A percentile compares a stretch with the other conserved stretches of the same genome.
Evolutionary conservation across 2,888 invertebrate genomes (phyloP).

Genomic region (Punctoribates punctum): DNA sequence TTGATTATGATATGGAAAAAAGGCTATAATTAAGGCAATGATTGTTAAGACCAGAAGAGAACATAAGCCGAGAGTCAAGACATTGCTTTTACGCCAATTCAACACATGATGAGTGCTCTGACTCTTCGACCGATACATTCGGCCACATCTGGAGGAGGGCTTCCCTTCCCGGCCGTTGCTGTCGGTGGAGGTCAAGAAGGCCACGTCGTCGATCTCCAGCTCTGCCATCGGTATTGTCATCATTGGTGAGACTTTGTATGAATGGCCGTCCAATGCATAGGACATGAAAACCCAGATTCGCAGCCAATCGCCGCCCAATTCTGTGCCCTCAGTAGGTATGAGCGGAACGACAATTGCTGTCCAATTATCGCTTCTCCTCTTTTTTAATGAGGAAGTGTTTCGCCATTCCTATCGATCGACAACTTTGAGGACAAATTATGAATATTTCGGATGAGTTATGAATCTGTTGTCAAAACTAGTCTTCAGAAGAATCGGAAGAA

Average conservation of each 20-base stretch:
- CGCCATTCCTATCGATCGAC: too few relatives aligned
- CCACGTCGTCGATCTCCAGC: conserved; percentile 86
- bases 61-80: conserved; percentile 36
- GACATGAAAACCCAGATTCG: not conserved
- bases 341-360: too few relatives aligned
- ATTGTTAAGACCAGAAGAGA: conserved; percentile 49
- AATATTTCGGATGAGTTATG: too few relatives aligned
- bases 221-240: conserved; percentile 58
- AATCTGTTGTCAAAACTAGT: too few relatives aligned
- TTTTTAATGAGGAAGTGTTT: too few relatives aligned
- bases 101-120: not conserved
- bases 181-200: conserved; percentile 71
- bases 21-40: conserved; percentile 80
- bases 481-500: too few relatives aligned
- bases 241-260: not conserved
- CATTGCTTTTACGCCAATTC: conserved; percentile 32
- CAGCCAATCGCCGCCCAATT: not conserved
- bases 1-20: conserved; percentile 52
- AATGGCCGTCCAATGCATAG: not conserved
- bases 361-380: too few relatives aligned
- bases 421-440: too few relatives aligned
- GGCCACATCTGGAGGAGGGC: not conserved
- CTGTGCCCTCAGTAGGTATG: not conserved
- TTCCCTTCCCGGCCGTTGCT: not conserved
- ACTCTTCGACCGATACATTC: not conserved